phyloP scores from a whole-genome alignment of 2,888 invertebrate genomes.

The Ochlodes sylvanus region DNA sequence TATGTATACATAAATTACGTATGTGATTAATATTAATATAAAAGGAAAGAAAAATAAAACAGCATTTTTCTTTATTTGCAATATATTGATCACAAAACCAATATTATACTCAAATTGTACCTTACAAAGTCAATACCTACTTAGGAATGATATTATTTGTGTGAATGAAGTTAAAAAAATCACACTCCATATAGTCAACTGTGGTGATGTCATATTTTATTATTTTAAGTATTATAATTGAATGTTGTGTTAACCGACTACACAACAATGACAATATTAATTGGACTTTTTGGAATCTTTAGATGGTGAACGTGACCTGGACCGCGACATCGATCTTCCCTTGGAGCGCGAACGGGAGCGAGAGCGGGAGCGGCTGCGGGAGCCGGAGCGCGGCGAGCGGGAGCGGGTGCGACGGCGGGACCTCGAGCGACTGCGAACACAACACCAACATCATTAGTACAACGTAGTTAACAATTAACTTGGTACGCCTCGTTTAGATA shows the following conservation, averaged over 20 bases:
- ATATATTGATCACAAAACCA: slow-evolving; percentile 69
- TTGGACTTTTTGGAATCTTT: slow-evolving; percentile 81
- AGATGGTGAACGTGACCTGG: slow-evolving; percentile 78
- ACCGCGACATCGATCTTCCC: slow-evolving; percentile 78
- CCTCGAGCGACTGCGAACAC: slow-evolving; percentile 81
- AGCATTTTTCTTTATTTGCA: slow-evolving; percentile 44
- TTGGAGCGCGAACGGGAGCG: slow-evolving; percentile 83
- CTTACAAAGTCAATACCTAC: slow-evolving; percentile 54
- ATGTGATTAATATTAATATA: too few species aligned
- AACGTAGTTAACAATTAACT: neutral
- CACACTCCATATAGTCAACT: slow-evolving; percentile 32
- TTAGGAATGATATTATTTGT: slow-evolving; percentile 65
- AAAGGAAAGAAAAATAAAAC: slow-evolving; percentile 7
- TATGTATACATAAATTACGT: too few species aligned
- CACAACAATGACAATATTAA: slow-evolving; percentile 50
- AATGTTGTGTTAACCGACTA: slow-evolving; percentile 16
- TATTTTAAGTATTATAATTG: slow-evolving; percentile 27
- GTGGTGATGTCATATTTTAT: slow-evolving; percentile 13
- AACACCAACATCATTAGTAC: slow-evolving; percentile 4
- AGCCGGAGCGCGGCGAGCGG: slow-evolving; percentile 81
- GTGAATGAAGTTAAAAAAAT: slow-evolving; percentile 24
- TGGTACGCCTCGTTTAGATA: too few species aligned
- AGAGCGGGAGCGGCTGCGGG: slow-evolving; percentile 75
- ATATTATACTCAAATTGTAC: slow-evolving; percentile 55
- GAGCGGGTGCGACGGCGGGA: slow-evolving; percentile 87